These are phyloP conservation scores for Hymenopus coronatus DNA, from an alignment of 2,888 invertebrate species.

Conservation along the genomic window DNA sequence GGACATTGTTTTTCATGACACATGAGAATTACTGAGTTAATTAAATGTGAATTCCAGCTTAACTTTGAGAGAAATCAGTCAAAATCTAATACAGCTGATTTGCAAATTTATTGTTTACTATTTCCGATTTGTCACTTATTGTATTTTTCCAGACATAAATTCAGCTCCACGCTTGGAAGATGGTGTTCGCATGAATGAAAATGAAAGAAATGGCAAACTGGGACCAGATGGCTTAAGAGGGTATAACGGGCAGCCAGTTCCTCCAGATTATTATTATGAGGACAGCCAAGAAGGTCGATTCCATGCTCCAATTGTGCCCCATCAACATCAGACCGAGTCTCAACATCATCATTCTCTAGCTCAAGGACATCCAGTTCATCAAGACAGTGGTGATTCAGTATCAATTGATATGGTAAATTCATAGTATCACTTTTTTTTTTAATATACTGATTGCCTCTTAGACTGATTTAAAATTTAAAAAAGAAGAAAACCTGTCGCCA, in stretches of 20 bases:
- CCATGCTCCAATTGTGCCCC: slow-evolving; percentile 5
- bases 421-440: no score
- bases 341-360: background rate
- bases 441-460: no score
- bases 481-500: no score
- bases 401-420: background rate
- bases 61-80: no score
- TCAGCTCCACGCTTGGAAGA: slow-evolving; percentile 11
- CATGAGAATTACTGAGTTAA: no score
- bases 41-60: no score
- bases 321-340: background rate
- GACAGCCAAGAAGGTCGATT: slow-evolving; percentile 31
- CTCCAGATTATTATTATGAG: slow-evolving; percentile 36
- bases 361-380: background rate
- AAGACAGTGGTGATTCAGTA: background rate
- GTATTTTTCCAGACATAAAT: slow-evolving; percentile 11
- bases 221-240: background rate
- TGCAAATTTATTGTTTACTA: no score
- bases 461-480: no score
- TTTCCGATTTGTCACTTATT: no score
- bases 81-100: no score
- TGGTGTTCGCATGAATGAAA: background rate
- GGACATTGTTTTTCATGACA: background rate
- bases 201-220: slow-evolving; percentile 10
- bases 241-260: slow-evolving; percentile 12